Conservation (phyloP, 1,140 invertebrate species). For the Caenorhabditis briggsae region DNA sequence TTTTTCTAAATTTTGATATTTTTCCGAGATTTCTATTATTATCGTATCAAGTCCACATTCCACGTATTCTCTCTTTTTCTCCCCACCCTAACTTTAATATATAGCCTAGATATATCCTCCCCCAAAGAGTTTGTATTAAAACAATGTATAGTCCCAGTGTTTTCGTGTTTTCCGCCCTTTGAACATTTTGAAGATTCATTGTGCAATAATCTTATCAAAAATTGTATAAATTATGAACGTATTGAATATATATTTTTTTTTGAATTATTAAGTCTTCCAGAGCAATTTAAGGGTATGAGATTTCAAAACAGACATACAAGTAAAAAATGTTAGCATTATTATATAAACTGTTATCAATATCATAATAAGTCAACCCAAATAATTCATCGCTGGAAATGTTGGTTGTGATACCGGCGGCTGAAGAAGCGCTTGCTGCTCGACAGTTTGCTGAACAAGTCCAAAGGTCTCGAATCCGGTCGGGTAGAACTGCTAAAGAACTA, state of each 20-base stretch:
- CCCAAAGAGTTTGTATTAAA: slow-evolving; percentile 50
- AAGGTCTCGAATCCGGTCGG: slow-evolving; percentile 14
- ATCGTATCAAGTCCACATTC: slow-evolving; percentile 9
- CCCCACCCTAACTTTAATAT: neutral
- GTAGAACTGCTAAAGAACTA: slow-evolving; percentile 22
- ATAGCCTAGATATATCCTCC: slow-evolving; percentile 11
- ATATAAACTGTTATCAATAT: neutral
- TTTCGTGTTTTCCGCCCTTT: neutral
- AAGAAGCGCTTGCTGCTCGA: neutral
- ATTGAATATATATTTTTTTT: slow-evolving; percentile 13
- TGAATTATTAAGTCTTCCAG: neutral
- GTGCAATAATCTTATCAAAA: neutral
- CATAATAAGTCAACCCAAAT: neutral
- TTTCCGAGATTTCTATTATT: neutral
- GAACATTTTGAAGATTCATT: neutral
- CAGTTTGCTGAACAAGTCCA: neutral
- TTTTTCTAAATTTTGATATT: neutral
- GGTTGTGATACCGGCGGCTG: too few species aligned
- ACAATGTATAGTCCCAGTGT: slow-evolving; percentile 52
- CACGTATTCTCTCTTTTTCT: neutral
- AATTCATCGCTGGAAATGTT: neutral
- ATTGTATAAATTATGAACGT: neutral
- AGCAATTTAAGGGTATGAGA: too few species aligned
- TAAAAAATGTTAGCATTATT: too few species aligned
- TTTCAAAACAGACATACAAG: too few species aligned